Evolutionary conservation across 1,140 invertebrate genomes (phyloP).

Genomic region (Cotesia chilonis): DNA sequence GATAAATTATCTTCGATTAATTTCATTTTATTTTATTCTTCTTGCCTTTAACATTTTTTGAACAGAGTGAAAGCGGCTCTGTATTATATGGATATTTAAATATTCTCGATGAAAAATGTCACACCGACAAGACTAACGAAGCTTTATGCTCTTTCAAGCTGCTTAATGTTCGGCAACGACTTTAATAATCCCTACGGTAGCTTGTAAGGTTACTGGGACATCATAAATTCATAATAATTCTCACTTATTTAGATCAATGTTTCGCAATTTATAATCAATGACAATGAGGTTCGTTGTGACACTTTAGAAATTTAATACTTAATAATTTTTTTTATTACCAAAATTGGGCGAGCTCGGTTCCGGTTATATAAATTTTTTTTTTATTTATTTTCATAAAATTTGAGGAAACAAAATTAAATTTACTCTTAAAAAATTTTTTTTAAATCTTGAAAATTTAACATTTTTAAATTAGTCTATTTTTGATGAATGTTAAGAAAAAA

Average conservation of each 20-base stretch:
- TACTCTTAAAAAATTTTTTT: no score
- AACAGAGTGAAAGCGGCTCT: background rate
- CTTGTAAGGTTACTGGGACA: slow-evolving; percentile 6
- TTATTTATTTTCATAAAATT: no score
- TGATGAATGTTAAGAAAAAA: no score
- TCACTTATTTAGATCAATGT: slow-evolving; percentile 1
- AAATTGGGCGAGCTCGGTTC: no score
- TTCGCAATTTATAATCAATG: slow-evolving; percentile 13
- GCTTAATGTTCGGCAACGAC: background rate
- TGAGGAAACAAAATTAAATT: no score
- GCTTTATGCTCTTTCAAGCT: background rate
- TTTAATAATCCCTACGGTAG: slow-evolving; percentile 9
- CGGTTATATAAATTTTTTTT: no score
- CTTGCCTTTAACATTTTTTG: slow-evolving; percentile 11
- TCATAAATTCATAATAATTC: slow-evolving; percentile 6
- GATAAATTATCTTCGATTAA: slow-evolving; percentile 22
- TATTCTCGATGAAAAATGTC: background rate
- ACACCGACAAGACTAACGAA: slow-evolving; percentile 9
- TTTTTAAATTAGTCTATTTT: no score
- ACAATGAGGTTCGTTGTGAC: slow-evolving; percentile 19
- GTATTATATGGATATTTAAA: background rate
- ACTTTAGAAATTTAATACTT: background rate
- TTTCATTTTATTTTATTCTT: slow-evolving; percentile 1
- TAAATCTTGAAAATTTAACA: no score
- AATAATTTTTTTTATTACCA: no score